phyloP scores from a whole-genome alignment of 2,888 invertebrate genomes.

The Actias luna region DNA sequence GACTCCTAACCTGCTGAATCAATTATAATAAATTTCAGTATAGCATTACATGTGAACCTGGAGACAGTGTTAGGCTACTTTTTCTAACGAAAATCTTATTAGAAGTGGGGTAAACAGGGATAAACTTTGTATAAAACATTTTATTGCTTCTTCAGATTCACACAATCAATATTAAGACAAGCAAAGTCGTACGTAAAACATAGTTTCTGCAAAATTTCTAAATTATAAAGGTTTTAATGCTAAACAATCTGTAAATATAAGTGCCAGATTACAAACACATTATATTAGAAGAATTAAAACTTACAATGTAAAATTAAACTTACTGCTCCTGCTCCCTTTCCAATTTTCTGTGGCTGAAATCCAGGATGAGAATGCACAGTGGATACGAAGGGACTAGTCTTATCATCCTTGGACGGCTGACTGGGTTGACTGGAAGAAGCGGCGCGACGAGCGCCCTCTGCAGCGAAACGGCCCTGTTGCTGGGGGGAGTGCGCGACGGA shows the following conservation, averaged over 20 bases:
- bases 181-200: too few relatives aligned
- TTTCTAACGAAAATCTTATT: too few relatives aligned
- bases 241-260: background rate
- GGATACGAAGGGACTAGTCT: slow-evolving; percentile 92
- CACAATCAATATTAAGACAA: too few relatives aligned
- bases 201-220: background rate
- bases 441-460: slow-evolving; percentile 72
- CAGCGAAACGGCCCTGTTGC: slow-evolving; percentile 76
- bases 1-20: too few relatives aligned
- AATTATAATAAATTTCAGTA: too few relatives aligned
- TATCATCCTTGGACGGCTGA: slow-evolving; percentile 79
- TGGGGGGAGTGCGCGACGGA: slow-evolving; percentile 47
- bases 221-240: background rate
- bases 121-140: too few relatives aligned
- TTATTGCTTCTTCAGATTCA: too few relatives aligned
- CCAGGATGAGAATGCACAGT: slow-evolving; percentile 95
- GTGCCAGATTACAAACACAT: background rate
- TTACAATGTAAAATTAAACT: slow-evolving; percentile 47
- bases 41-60: too few relatives aligned
- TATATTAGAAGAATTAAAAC: too few relatives aligned
- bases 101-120: too few relatives aligned
- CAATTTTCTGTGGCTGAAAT: slow-evolving; percentile 96
- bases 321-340: slow-evolving; percentile 85
- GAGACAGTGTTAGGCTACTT: too few relatives aligned
- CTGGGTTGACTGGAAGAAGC: slow-evolving; percentile 44